Percentiles rank a stretch among this genome's conserved stretches.
Evolutionary conservation across 2,113 vertebrate species (phyloP).

Genomic region (Apaloderma vittatum): DNA sequence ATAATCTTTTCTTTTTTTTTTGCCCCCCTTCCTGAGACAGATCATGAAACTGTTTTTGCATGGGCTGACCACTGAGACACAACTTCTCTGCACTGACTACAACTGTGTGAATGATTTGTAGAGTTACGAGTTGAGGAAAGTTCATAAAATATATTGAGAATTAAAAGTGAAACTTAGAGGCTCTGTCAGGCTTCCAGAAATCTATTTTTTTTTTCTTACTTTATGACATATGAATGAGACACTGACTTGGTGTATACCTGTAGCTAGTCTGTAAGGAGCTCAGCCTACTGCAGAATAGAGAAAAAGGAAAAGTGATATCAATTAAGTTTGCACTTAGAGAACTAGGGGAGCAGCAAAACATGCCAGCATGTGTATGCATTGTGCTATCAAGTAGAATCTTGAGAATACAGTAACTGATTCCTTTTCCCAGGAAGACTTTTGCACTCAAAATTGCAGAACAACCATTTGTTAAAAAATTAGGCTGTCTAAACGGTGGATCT

Average conservation of each 20-base stretch:
- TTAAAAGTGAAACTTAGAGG: conserved; percentile 9
- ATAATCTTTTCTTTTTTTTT: background rate
- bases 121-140: background rate
- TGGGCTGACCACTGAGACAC: background rate
- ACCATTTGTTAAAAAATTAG: background rate
- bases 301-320: background rate
- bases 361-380: background rate
- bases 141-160: background rate
- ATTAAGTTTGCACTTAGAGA: background rate
- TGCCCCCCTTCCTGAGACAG: background rate
- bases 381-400: background rate
- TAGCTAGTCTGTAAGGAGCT: background rate
- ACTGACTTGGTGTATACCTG: background rate
- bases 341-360: background rate
- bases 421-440: background rate
- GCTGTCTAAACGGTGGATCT: background rate
- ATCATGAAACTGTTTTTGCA: background rate
- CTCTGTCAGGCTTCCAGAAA: background rate
- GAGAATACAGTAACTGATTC: background rate
- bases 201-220: conserved; percentile 13
- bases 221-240: background rate
- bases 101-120: background rate
- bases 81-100: background rate
- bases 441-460: background rate
- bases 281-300: background rate